Conservation (phyloP, 2,888 invertebrate species). For the Altica lythri region DNA sequence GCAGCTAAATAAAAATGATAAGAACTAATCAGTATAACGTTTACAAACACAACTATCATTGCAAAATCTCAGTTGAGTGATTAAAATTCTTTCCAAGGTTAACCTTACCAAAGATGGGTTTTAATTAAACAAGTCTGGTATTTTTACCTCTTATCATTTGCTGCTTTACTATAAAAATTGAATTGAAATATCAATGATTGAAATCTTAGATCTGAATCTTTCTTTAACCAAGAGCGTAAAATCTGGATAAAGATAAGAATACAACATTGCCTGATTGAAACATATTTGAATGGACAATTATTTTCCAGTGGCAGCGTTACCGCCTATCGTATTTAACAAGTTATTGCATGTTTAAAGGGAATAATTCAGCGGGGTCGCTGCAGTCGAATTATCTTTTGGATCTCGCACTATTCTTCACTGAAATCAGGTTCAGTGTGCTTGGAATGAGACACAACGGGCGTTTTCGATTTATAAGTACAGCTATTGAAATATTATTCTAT, state of each 20-base stretch:
- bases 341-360: constrained; percentile 21
- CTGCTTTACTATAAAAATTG: no score
- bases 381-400: constrained; percentile 21
- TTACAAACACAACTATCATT: no score
- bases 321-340: constrained; percentile 10
- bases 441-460: constrained; percentile 18
- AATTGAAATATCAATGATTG: no score
- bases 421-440: constrained; percentile 6
- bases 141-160: no score
- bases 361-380: constrained; percentile 23
- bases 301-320: constrained; percentile 9
- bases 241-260: constrained; percentile 9
- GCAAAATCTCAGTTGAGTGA: no score
- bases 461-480: constrained; percentile 15
- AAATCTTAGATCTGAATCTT: constrained; percentile 12
- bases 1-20: no score
- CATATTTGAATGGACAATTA: constrained; percentile 15
- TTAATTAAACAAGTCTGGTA: no score
- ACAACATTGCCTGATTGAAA: constrained; percentile 16
- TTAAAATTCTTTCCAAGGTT: no score
- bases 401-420: constrained; percentile 23
- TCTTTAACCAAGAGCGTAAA: constrained; percentile 1
- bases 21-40: no score
- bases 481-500: constrained; percentile 2
- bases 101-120: no score